A percentile compares a stretch with the other conserved stretches of the same genome.
Conservation (phyloP, 2,113 vertebrate genomes). For the Zosterops hypoxanthus region DNA sequence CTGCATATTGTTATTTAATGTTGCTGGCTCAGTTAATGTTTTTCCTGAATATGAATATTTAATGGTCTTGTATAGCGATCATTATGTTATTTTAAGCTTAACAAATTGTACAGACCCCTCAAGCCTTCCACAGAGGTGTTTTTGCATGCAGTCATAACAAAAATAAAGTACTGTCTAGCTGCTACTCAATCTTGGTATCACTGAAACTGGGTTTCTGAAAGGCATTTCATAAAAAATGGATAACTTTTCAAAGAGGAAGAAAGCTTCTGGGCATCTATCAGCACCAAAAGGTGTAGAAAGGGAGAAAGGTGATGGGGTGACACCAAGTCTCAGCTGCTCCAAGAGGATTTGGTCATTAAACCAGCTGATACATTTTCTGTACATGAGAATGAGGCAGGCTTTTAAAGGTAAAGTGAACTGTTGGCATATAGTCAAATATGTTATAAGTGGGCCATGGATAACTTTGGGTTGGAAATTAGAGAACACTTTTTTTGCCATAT, state of each 20-base stretch:
- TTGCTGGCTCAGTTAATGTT: constrained; percentile 40
- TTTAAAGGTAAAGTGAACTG: neutral
- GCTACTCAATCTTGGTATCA: neutral
- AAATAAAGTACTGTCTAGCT: neutral
- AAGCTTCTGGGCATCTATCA: neutral
- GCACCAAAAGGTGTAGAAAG: neutral
- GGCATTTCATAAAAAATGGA: neutral
- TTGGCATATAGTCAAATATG: neutral
- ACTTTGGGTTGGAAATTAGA: neutral
- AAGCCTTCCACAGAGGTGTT: neutral
- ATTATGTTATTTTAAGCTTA: constrained; percentile 42
- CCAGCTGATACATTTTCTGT: neutral
- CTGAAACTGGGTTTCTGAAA: neutral
- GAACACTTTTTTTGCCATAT: neutral
- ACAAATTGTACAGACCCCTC: constrained; percentile 3
- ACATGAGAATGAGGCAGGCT: neutral
- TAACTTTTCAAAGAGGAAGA: neutral
- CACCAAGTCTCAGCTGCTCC: neutral
- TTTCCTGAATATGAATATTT: constrained; percentile 47
- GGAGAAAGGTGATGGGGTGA: neutral
- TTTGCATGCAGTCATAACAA: neutral
- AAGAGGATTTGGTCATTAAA: neutral
- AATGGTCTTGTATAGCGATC: neutral
- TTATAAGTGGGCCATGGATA: neutral
- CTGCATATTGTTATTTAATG: constrained; percentile 55